Base-by-base conservation (phyloP, 2,113 vertebrate genomes). In the Ibidorhyncha struthersii region DNA sequence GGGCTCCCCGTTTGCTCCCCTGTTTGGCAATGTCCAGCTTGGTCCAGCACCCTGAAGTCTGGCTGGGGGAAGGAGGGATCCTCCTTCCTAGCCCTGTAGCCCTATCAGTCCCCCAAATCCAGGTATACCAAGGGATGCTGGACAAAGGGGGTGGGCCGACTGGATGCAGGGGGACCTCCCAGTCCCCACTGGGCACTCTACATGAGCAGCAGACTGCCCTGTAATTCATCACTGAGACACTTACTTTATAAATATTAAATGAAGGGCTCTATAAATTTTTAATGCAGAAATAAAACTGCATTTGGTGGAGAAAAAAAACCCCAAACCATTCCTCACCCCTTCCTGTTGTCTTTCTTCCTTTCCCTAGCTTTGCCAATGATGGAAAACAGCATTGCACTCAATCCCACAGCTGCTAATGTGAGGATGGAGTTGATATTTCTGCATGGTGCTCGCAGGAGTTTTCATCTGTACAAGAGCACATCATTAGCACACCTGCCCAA, bases 211-310 rank as follows among this genome's bases (percentile, higher is more conserved):
- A 73, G 36, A 20, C 76, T 92, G 86, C 66, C 91, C 89, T 92
- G 43, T 92, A 96, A 97, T 97, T 96, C 93, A 97, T 95, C 80
- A 96, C 69, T 55, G 89, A 86, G 92, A 95, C 87, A 59, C 52
- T 89, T 59, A 86, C 87, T 89, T 95, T 78, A 96, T 97, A 97
- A 97, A 96, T 97, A 97, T 93, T 97, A 95, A 94, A 96, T 97
- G 88, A 97, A 93, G 93, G 72, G 63, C 62, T 93, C 71, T 73
- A 95, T 97, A 87, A 90, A 97, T 96, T 91, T 97, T 97, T 97
- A 95, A 97, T 3, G 0, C 53, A 70, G 85, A 94, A 90, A 92
- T 96, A 96, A 95, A 97, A 74, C 87, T 63, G 71, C 90, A 89
- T 96, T 96, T 94, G 70, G 74, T 81, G 47, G 30, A 93, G 89